These are phyloP conservation scores for Hermatobates lingyangjiaoensis DNA, from an alignment of 1,140 invertebrate species.

Conservation along the genomic window DNA sequence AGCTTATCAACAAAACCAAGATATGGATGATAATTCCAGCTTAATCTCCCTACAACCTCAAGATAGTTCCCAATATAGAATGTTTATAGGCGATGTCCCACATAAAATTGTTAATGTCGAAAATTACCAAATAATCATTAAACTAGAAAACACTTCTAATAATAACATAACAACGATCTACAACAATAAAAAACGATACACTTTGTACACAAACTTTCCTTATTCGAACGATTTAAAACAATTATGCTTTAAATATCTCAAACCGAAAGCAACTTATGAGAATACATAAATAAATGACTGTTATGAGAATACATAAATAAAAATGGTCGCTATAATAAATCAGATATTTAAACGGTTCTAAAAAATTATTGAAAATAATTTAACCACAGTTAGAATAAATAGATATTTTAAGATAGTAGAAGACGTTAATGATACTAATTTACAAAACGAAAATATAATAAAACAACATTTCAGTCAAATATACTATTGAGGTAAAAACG, in stretches of 20 bases:
- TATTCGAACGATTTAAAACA: background rate
- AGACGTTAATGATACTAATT: background rate
- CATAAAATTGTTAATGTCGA: background rate
- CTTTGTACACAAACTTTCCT: background rate
- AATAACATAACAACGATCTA: background rate
- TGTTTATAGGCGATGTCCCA: background rate
- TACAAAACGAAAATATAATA: background rate
- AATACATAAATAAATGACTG: too few relatives aligned
- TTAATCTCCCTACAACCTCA: background rate
- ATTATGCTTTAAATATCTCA: background rate
- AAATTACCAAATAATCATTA: background rate
- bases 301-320: background rate
- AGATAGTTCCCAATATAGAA: background rate
- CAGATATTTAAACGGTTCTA: background rate
- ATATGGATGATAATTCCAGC: background rate
- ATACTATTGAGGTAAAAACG: background rate
- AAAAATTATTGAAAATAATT: background rate
- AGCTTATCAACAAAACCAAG: too few relatives aligned
- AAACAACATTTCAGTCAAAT: slow-evolving; percentile 3
- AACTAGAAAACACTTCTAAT: background rate
- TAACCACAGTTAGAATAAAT: background rate
- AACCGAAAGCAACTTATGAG: slow-evolving; percentile 3
- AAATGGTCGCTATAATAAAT: background rate
- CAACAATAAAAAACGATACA: background rate
- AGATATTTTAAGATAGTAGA: background rate